A percentile compares a stretch with the other conserved stretches of the same genome.
These are phyloP conservation scores for Drosophila prostipennis DNA, from an alignment of 2,888 invertebrate genomes.

Conservation along the genomic window DNA sequence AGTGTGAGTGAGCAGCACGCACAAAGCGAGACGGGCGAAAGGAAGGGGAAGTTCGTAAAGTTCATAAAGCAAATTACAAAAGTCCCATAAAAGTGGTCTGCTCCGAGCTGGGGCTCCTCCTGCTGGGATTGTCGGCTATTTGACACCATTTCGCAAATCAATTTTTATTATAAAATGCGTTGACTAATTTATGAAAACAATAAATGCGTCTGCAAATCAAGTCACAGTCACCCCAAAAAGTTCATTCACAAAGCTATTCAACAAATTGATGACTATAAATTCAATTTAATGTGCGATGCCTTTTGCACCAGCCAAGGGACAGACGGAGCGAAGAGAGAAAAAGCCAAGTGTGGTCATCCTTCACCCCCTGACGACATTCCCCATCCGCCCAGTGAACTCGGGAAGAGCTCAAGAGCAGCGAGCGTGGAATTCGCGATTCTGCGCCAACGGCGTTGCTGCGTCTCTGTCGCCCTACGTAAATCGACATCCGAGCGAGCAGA, in stretches of 20 bases:
- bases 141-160: constrained; percentile 72
- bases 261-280: constrained; percentile 81
- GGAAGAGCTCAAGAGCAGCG: constrained; percentile 71
- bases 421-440: constrained; percentile 60
- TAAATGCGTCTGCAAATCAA: constrained; percentile 74
- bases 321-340: constrained; percentile 9
- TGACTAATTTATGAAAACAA: constrained; percentile 77
- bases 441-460: constrained; percentile 49
- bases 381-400: background rate
- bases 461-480: constrained; percentile 3
- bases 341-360: constrained; percentile 30
- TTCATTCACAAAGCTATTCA: constrained; percentile 77
- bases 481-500: constrained; percentile 54
- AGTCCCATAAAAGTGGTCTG: constrained; percentile 64
- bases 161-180: constrained; percentile 77
- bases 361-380: constrained; percentile 22
- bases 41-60: constrained; percentile 66
- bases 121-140: constrained; percentile 34
- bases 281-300: constrained; percentile 79
- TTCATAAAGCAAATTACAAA: constrained; percentile 78
- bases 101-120: background rate
- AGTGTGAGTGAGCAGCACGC: constrained; percentile 4
- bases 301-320: constrained; percentile 38
- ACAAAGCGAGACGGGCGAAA: constrained; percentile 9
- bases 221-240: constrained; percentile 67